Base-by-base conservation (phyloP, 2,888 invertebrate species). In the Limenitis camilla region DNA sequence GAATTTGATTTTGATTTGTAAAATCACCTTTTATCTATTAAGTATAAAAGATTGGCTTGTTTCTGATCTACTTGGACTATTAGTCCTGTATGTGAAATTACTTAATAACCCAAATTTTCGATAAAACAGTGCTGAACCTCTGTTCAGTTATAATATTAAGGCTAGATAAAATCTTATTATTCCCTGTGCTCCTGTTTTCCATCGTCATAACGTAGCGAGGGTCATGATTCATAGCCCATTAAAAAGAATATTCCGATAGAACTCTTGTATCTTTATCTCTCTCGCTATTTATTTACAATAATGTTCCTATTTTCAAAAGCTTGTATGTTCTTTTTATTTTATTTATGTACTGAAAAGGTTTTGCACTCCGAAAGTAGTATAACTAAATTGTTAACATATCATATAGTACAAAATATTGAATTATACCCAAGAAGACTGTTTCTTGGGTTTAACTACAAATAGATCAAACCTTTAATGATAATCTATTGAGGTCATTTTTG, bases 211-310 rank as follows among this genome's bases (percentile, higher is more conserved):
- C 53, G 50, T 41, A 58, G 49, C 49, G 41, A 33, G 38, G 46
- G 49, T 55, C 55, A 53, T 60, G 58, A 60, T 60, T 60, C 58
- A 60, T 52, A 46, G 50, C 29, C 60, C 58, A 58, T 55, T 58
- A 53, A 58, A 58, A 53, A 50, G 54, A 41, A 49, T 52, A 45
- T 54, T 40, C 35, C 49, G 49, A 29, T 50, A 46, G 41, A 39
- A 39, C 9, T 41, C 29, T 40, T 10, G 10, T 36, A 45, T 7
- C 29, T 44, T 40, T 50, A 44, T 50, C 44, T 50, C 28, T 39
- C 27, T 19, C 31, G 31, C 27, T 40, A 33, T 38, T 47, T 41
- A 47, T 52, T 38, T 28, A 47, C 29, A 32, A 42, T 47, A 52
- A 41, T 38, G 30, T 11, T 32, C 31, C 27, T 47, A n/a, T 29